Base-by-base conservation (phyloP, 2,113 vertebrate species). In the Chamaea fasciata region DNA sequence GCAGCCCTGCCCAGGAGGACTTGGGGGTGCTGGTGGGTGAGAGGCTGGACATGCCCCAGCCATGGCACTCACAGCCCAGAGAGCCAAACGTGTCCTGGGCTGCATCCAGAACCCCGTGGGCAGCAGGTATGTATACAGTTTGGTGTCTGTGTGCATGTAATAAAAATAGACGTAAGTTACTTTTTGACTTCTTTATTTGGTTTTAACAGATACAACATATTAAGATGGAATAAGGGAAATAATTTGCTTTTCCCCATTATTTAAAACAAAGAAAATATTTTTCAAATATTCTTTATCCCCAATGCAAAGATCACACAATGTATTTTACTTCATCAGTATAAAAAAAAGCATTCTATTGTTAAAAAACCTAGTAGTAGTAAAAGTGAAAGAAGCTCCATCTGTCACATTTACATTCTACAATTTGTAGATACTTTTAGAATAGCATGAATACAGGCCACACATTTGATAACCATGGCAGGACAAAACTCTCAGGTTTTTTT, bases 371-470 rank as follows among this genome's bases (percentile, higher is more conserved):
- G 57, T 37, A 90, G 37, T 75, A 96, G 44, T 55, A 76, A 83
- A 92, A 92, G 94, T 62, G 55, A 87, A 92, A 93, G 95, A 81
- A 90, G 95, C 22, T 74, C 6, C 17, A 46, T 87, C 77, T 93
- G 69, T 89, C 74, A 96, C 92, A 96, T 96, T 74, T 94, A 96
- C 86, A 89, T 91, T 94, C 65, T 96, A 85, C 55, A 92, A 50
- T 76, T 90, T 94, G 86, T 96, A 93, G 67, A 86, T 91, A 95
- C 7, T 31, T 94, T 63, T 28, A 59, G 30, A 69, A 94, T 77
- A 89, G 55, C 83, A 97, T 22, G 56, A 95, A 75, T 55, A 87
- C 17, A 95, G 90, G 89, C 80, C 73, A 84, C 59, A 42, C 10
- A 89, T 82, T 8, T 2, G 3, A 7, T 69, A 71, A 90, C 47